phyloP scores from a whole-genome alignment of 2,888 invertebrate genomes.

The Hololepta plana region DNA sequence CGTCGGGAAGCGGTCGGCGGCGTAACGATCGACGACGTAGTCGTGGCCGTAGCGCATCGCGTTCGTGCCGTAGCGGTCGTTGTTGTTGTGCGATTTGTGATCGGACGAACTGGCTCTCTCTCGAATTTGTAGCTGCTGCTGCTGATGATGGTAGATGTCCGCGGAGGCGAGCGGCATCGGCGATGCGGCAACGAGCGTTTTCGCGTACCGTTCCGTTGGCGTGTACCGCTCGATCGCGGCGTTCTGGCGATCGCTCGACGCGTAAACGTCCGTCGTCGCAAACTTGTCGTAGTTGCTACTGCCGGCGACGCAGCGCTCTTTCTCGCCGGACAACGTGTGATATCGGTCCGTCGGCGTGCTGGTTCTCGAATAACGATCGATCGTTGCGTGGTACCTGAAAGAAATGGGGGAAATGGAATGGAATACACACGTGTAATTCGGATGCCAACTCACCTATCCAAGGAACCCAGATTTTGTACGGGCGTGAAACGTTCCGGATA shows the following conservation, averaged over 20 bases:
- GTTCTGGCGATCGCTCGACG: conserved; percentile 14
- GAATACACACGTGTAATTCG: too few species aligned
- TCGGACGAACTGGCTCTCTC: conserved; percentile 18
- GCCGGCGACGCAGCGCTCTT: conserved; percentile 26
- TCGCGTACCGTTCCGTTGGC: too few species aligned
- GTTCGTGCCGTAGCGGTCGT: conserved; percentile 13
- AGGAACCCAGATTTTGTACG: conserved; percentile 17
- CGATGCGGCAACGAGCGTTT: too few species aligned
- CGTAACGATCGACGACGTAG: conserved; percentile 11
- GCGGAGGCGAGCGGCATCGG: too few species aligned
- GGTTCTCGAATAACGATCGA: conserved; percentile 20
- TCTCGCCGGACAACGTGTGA: conserved; percentile 12
- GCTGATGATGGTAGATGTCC: conserved; percentile 7
- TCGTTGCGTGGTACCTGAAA: conserved; percentile 13
- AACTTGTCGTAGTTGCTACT: conserved; percentile 12
- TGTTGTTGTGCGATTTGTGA: conserved; percentile 15
- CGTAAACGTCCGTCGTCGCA: neutral
- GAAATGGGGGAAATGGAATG: too few species aligned
- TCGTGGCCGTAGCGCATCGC: conserved; percentile 4
- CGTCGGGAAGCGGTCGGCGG: conserved; percentile 18
- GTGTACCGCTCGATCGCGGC: conserved; percentile 19
- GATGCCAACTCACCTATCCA: conserved; percentile 24
- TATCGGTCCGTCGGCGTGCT: conserved; percentile 21
- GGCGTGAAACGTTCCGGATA: conserved; percentile 11
- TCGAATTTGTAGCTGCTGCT: conserved; percentile 5